Base-by-base conservation (phyloP, 37 sponge, comb jelly and placozoan species). In the Halichondria panicea region DNA sequence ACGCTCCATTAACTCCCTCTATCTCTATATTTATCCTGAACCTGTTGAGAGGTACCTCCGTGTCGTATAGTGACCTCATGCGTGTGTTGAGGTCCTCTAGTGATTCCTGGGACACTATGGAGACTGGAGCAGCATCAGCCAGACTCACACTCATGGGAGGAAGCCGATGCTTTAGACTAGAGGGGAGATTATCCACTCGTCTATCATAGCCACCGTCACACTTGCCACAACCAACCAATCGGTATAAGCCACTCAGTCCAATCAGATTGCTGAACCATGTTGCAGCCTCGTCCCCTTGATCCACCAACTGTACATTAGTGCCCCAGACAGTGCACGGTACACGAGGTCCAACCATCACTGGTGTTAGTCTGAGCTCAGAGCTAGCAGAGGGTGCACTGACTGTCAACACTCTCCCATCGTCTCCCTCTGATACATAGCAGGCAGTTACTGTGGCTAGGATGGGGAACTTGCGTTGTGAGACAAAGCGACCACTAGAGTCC, bases 21-120 rank as follows among this genome's bases (percentile, higher is more conserved):
- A 93, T 60, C 55, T 88, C 93, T 59, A 93, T 93, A 64, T 93
- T 93, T 77, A 88, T 88, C 19, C 93, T 52, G 39, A 93, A 93
- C 48, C 87, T 52, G 35, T 66, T 72, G 83, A 93, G 69, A 13
- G 79, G 74, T 31, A 93, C 89, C 0, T 66, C 72, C 6, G 43
- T 28, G n/a, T 73, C 85, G 9, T 46, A 61, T 32, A 75, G 66
- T 24, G 79, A 86, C 50, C 58, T 68, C 56, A 88, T 7, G n/a
- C 74, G 33, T 25, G 22, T 25, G 58, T 93, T 93, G 44, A 93
- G 63, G 41, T 85, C 89, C 8, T 46, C 86, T 9, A 93, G 79
- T 22, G 93, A 93, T 63, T 88, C 89, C 0, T 76, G 32, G 1
- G 93, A 93, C 19, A 81, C 43, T 0, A 93, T 7, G 37, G 85